Evolutionary conservation across 2,113 vertebrate species (phyloP).

Genomic region (Thamnaconus septentrionalis): DNA sequence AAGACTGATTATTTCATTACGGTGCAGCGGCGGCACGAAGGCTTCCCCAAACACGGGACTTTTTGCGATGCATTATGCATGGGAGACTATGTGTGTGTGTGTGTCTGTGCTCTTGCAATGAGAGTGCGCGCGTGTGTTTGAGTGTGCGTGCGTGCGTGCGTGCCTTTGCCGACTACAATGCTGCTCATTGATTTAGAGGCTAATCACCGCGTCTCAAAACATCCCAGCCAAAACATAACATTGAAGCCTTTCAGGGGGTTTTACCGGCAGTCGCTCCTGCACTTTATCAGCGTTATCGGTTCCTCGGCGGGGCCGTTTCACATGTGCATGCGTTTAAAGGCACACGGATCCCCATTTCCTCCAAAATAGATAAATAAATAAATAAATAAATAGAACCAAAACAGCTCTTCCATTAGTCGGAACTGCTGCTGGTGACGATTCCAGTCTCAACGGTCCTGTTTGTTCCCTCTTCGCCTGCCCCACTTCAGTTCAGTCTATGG

Average conservation of each 20-base stretch:
- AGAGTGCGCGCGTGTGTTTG: constrained; percentile 48
- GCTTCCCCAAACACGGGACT: constrained; percentile 55
- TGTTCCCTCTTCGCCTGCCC: constrained; percentile 1
- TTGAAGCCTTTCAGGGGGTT: constrained; percentile 40
- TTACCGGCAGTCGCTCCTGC: constrained; percentile 25
- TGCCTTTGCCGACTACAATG: constrained; percentile 49
- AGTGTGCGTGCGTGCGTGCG: constrained; percentile 13
- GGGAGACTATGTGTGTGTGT: constrained; percentile 37
- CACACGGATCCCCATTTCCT: constrained; percentile 34
- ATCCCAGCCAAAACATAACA: constrained; percentile 54
- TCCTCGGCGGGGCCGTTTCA: constrained; percentile 32
- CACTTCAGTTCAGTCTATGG: constrained; percentile 12
- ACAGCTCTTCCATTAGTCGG: constrained; percentile 29
- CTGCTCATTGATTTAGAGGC: constrained; percentile 71
- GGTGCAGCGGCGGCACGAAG: constrained; percentile 48
- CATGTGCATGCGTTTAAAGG: constrained; percentile 41
- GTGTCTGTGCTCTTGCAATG: constrained; percentile 59
- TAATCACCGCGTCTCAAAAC: constrained; percentile 68
- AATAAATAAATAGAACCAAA: constrained; percentile 23
- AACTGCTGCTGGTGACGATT: constrained; percentile 18
- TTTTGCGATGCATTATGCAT: constrained; percentile 76
- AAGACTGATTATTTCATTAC: constrained; percentile 79
- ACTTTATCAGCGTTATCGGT: constrained; percentile 43
- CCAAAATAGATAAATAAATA: neutral
- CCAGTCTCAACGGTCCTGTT: constrained; percentile 20